Percentiles rank a stretch among this genome's conserved stretches.
Conservation (phyloP, 2,888 invertebrate species). For the Buathra laborator region DNA sequence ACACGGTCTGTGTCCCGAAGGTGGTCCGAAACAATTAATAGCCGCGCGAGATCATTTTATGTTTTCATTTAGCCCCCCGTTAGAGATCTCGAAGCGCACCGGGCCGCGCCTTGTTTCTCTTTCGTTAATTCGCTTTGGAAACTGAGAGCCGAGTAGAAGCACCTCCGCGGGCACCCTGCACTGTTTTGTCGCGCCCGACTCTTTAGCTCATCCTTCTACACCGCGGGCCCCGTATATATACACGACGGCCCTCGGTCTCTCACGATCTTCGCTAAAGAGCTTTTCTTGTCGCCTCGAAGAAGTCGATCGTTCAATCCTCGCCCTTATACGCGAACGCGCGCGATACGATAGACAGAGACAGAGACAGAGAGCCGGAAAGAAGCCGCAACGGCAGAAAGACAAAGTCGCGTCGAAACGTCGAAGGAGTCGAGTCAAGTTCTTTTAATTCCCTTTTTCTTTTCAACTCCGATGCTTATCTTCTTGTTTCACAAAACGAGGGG, state of each 20-base stretch:
- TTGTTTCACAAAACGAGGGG: background rate
- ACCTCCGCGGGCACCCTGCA: conserved; percentile 38
- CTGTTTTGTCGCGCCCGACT: conserved; percentile 30
- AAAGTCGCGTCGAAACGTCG: conserved; percentile 1
- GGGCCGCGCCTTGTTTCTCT: conserved; percentile 13
- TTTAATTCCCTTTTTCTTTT: background rate
- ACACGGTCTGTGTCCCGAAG: conserved; percentile 59
- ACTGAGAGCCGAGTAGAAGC: background rate
- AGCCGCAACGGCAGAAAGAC: background rate
- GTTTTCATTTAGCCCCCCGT: conserved; percentile 76
- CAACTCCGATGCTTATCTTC: background rate
- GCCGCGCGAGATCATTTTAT: conserved; percentile 80
- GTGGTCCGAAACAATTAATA: conserved; percentile 79
- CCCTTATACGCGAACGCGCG: conserved; percentile 51
- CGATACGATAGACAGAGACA: background rate
- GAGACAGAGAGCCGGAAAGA: too few relatives aligned
- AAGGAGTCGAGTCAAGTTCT: background rate
- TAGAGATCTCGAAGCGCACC: conserved; percentile 1
- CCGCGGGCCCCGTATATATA: background rate
- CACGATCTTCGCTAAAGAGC: conserved; percentile 27
- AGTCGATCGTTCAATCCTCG: conserved; percentile 67
- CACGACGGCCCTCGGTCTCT: conserved; percentile 58
- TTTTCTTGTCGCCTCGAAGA: conserved; percentile 64
- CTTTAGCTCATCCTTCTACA: background rate
- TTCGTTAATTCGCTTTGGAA: conserved; percentile 11